phyloP scores from a whole-genome alignment of 2,888 invertebrate species.

The Girardia tigrina region DNA sequence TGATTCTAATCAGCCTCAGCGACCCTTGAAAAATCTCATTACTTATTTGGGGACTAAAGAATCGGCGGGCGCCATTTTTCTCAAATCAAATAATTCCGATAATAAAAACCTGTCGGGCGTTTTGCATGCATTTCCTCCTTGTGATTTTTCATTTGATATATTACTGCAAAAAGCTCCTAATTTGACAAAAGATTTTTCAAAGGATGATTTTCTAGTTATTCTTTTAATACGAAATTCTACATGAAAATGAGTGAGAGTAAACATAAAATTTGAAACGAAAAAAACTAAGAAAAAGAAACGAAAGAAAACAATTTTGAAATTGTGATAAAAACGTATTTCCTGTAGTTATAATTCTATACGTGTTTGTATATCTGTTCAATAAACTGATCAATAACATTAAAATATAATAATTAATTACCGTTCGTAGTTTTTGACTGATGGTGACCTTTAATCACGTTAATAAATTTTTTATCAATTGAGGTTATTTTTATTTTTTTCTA shows the following conservation, averaged over 20 bases:
- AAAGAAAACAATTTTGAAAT: neutral
- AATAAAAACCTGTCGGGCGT: neutral
- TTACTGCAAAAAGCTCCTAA: slow-evolving; percentile 29
- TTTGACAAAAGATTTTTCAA: slow-evolving; percentile 25
- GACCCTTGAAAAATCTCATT: slow-evolving; percentile 76
- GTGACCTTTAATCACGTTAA: no score
- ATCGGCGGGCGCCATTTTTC: slow-evolving; percentile 88
- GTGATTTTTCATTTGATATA: slow-evolving; percentile 33
- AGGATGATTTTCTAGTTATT: slow-evolving; percentile 33
- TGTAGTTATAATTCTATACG: neutral
- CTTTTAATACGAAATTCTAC: slow-evolving; percentile 30
- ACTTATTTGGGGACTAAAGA: slow-evolving; percentile 94
- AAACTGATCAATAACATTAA: no score
- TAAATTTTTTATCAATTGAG: no score
- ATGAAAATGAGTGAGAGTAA: no score
- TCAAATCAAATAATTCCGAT: slow-evolving; percentile 46
- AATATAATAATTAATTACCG: no score
- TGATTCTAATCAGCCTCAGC: slow-evolving; percentile 27
- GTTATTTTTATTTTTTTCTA: no score
- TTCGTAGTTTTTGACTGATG: no score
- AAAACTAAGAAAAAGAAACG: neutral
- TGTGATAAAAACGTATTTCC: neutral
- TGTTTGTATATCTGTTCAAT: slow-evolving; percentile 23
- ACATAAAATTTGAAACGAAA: no score
- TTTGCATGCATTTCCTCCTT: slow-evolving; percentile 36